Evolutionary conservation across 2,113 vertebrate genomes (phyloP).

Genomic region (Daphoenositta chrysoptera): DNA sequence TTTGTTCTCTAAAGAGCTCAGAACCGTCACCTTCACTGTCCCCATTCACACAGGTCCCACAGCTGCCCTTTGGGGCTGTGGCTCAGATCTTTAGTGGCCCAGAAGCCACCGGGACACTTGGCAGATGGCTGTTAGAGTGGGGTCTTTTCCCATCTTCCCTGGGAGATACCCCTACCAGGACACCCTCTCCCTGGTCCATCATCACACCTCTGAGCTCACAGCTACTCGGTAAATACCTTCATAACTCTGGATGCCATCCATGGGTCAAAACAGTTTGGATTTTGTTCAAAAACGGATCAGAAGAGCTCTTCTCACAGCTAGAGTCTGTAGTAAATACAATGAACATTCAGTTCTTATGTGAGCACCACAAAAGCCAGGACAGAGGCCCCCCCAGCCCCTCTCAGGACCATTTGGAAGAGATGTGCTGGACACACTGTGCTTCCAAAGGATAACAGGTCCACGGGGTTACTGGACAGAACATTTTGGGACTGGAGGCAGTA

Average conservation of each 20-base stretch:
- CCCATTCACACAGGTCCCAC: background rate
- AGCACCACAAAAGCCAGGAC: background rate
- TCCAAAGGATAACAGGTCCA: background rate
- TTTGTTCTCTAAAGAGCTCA: background rate
- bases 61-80: background rate
- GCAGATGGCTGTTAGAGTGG: background rate
- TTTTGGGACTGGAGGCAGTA: background rate
- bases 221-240: background rate
- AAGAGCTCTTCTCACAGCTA: background rate
- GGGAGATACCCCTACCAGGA: background rate
- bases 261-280: background rate
- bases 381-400: background rate
- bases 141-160: background rate
- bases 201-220: fast-evolving
- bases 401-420: background rate
- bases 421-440: background rate
- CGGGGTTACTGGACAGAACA: background rate
- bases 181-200: background rate
- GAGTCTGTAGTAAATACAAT: background rate
- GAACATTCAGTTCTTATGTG: background rate
- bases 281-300: background rate
- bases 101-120: background rate
- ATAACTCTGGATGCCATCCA: background rate
- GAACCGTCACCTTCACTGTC: background rate
- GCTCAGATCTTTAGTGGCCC: background rate